phyloP scores from a whole-genome alignment of 2,797 vertebrate species.

The Hypotaenidia philippensis region DNA sequence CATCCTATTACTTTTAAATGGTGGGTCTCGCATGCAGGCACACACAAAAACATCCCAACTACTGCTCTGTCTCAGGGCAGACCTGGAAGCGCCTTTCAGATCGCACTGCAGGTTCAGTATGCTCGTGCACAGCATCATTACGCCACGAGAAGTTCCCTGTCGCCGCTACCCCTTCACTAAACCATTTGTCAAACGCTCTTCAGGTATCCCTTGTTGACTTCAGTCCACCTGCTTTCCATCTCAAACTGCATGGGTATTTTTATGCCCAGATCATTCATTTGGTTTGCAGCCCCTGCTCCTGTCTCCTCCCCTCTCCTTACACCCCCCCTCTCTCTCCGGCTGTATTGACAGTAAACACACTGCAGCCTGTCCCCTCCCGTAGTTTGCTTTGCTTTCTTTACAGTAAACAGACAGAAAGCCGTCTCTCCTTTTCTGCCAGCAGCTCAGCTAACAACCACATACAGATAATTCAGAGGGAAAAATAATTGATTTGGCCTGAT shows the following conservation, averaged over 20 bases:
- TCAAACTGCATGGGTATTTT: background rate
- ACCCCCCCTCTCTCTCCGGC: constrained; percentile 37
- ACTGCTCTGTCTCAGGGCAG: background rate
- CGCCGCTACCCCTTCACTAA: background rate
- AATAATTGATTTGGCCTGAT: constrained; percentile 60
- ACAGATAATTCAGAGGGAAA: constrained; percentile 41
- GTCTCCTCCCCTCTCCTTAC: constrained; percentile 34
- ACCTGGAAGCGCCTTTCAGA: background rate
- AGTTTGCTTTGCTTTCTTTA: constrained; percentile 74
- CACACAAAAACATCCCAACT: background rate
- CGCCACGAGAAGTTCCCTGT: background rate
- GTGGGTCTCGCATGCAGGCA: background rate
- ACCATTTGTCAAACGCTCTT: background rate
- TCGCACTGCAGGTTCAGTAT: background rate
- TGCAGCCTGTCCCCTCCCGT: constrained; percentile 46
- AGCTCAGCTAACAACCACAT: constrained; percentile 28
- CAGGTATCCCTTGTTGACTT: background rate
- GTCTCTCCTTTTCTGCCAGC: constrained; percentile 45
- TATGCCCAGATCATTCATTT: background rate
- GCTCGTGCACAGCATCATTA: background rate
- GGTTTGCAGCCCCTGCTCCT: background rate
- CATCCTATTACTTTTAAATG: background rate
- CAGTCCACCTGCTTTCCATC: background rate
- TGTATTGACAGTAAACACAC: constrained; percentile 79
- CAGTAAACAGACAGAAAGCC: constrained; percentile 73